Percentiles rank a stretch among this genome's conserved stretches.
phyloP scores from a whole-genome alignment of 2,888 invertebrate species.

The Bursaphelenchus okinawaensis region DNA sequence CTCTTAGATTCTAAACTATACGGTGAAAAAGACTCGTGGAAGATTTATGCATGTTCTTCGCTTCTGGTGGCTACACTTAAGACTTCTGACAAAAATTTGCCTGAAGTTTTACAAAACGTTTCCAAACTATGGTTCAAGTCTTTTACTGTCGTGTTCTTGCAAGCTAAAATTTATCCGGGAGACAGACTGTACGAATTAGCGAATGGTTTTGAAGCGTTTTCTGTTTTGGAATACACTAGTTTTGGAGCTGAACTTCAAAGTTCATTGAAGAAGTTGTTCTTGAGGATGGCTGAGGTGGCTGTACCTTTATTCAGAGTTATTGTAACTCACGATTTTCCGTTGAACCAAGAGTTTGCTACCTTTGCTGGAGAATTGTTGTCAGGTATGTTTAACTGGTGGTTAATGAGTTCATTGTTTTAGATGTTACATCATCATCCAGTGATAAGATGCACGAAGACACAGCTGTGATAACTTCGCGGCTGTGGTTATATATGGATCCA shows the following conservation, averaged over 20 bases:
- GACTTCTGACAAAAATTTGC: neutral
- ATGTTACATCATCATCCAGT: neutral
- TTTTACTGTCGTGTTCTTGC: slow-evolving; percentile 5
- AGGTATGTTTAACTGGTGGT: neutral
- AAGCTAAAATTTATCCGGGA: slow-evolving; percentile 1
- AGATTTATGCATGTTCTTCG: neutral
- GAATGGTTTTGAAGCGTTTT: neutral
- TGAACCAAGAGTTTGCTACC: neutral
- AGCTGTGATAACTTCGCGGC: neutral
- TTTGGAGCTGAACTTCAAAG: neutral
- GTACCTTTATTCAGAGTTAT: neutral
- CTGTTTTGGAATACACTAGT: neutral
- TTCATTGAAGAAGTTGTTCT: neutral
- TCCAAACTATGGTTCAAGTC: slow-evolving; percentile 8
- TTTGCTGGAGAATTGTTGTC: slow-evolving; percentile 7
- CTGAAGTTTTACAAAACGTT: neutral
- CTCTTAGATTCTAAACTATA: neutral
- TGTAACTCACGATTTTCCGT: neutral
- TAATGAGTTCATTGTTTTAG: neutral
- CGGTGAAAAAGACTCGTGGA: neutral
- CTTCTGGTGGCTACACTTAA: neutral
- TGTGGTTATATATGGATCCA: neutral
- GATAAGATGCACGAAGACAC: slow-evolving; percentile 12
- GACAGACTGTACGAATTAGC: neutral
- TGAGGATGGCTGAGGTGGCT: slow-evolving; percentile 3